Percentiles rank a stretch among this genome's conserved stretches.
These are phyloP conservation scores for Botia kubotai DNA, from an alignment of 2,797 vertebrate species.

Conservation along the genomic window DNA sequence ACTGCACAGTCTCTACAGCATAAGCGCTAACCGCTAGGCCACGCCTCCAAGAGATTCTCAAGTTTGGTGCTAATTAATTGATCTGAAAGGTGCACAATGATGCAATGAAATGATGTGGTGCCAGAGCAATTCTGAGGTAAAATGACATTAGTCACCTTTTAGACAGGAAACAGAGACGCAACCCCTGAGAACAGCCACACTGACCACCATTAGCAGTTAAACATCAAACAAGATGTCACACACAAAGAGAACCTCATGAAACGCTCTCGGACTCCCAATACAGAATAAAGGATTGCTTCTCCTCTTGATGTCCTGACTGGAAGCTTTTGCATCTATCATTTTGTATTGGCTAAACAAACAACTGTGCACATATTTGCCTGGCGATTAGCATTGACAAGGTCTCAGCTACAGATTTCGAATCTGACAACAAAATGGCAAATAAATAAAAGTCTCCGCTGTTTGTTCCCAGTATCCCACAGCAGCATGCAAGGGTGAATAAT, in stretches of 20 bases:
- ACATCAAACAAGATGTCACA: slow-evolving; percentile 10
- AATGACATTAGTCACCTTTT: slow-evolving; percentile 21
- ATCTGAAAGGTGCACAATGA: not conserved
- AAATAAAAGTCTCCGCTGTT: slow-evolving; percentile 22
- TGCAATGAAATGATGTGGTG: slow-evolving; percentile 10
- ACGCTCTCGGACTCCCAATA: not conserved
- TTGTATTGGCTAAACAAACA: slow-evolving; percentile 35
- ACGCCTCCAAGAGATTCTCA: not conserved
- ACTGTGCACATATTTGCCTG: slow-evolving; percentile 30
- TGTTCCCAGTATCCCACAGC: slow-evolving; percentile 1
- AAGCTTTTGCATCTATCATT: slow-evolving; percentile 23
- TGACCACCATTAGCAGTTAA: slow-evolving; percentile 18
- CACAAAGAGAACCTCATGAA: not conserved
- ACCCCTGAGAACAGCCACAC: slow-evolving; percentile 1
- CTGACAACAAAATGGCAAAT: slow-evolving; percentile 32
- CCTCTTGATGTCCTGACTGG: slow-evolving; percentile 2
- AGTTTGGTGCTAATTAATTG: not conserved
- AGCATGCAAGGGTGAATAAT: not conserved
- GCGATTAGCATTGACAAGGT: slow-evolving; percentile 28
- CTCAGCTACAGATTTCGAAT: slow-evolving; percentile 24
- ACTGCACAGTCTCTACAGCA: not conserved
- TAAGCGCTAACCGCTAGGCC: too few relatives aligned
- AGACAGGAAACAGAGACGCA: slow-evolving; percentile 5
- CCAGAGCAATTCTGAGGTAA: not conserved
- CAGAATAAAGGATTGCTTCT: slow-evolving; percentile 7